phyloP scores from a whole-genome alignment of 2,888 invertebrate species.

The Lepeophtheirus nordmannii region DNA sequence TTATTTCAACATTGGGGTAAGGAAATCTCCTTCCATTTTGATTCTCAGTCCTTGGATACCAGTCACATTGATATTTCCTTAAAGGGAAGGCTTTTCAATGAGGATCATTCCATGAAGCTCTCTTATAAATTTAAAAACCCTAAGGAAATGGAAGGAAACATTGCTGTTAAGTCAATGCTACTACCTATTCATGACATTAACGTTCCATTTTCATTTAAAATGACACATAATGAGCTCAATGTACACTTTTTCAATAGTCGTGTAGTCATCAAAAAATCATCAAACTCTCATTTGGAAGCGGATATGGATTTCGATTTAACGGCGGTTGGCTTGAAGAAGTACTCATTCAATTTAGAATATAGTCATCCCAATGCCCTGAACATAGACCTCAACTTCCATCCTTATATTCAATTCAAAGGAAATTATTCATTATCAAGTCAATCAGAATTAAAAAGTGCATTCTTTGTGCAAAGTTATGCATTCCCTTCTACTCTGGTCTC shows the following conservation, averaged over 20 bases:
- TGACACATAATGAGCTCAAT: neutral
- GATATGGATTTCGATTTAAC: neutral
- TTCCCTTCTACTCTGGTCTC: neutral
- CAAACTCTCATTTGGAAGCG: neutral
- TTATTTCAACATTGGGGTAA: constrained; percentile 2
- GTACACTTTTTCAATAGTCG: neutral
- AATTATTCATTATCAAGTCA: neutral
- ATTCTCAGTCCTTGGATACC: neutral
- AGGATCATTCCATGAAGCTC: neutral
- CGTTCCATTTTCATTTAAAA: neutral
- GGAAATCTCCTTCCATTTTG: neutral
- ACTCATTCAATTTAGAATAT: neutral
- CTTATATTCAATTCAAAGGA: neutral
- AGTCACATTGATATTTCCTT: constrained; percentile 2
- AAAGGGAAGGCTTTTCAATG: neutral
- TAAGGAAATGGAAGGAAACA: neutral
- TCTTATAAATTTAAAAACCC: neutral
- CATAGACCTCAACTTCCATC: neutral
- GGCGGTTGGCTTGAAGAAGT: neutral
- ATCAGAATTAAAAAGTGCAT: neutral
- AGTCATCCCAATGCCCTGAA: neutral
- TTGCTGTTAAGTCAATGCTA: neutral
- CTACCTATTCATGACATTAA: neutral
- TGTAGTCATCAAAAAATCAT: neutral
- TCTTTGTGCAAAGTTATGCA: neutral